Percentiles rank a stretch among this genome's conserved stretches.
Evolutionary conservation across 2,797 vertebrate species (phyloP).

Genomic region (Sebastes nivosus): DNA sequence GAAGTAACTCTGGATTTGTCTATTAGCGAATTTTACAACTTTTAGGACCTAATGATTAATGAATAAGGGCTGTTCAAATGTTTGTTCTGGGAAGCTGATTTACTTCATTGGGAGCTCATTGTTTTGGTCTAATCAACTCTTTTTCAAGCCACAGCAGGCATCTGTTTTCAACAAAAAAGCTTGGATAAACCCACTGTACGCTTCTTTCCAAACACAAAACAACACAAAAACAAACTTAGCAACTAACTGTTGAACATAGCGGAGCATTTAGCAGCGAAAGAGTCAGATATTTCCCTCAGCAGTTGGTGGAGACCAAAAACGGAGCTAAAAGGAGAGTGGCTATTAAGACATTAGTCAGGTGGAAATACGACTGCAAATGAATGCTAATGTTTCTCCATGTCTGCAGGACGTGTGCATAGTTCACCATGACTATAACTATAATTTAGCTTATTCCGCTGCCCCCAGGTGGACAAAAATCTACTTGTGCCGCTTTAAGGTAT

Average conservation of each 20-base stretch:
- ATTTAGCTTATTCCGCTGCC: no score
- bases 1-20: not conserved
- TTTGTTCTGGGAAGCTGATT: no score
- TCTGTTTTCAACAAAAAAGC: not conserved
- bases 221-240: not conserved
- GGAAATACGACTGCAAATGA: not conserved
- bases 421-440: not conserved
- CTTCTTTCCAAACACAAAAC: not conserved
- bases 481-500: not conserved
- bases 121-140: not conserved
- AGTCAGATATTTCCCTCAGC: not conserved
- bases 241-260: not conserved
- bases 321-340: not conserved
- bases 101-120: no score
- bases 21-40: not conserved
- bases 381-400: not conserved
- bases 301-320: not conserved
- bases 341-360: not conserved
- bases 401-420: not conserved
- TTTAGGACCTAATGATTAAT: not conserved
- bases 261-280: not conserved
- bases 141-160: not conserved
- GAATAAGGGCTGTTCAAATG: not conserved
- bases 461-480: no score
- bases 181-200: fast-evolving